Evolutionary conservation across 35 echinoderm and acorn worm species (phyloP).

Genomic region (Lytechinus pictus): DNA sequence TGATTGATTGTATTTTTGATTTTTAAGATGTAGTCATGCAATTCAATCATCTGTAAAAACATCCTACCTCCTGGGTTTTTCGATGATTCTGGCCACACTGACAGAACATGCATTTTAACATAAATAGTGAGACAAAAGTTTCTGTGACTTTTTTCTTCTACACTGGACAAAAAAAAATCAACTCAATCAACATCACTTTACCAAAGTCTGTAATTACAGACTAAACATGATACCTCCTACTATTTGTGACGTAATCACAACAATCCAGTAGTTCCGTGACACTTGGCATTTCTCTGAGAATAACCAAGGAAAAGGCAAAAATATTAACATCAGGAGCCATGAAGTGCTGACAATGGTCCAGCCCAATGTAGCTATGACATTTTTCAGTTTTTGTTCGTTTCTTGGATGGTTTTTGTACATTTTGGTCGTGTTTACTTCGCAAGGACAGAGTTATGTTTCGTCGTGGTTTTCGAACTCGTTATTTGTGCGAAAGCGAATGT

Average conservation of each 20-base stretch:
- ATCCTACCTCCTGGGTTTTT: too few species aligned
- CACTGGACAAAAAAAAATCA: too few species aligned
- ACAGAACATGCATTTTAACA: too few species aligned
- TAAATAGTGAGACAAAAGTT: too few species aligned
- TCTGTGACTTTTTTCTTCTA: too few species aligned
- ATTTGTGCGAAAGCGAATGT: conserved; percentile 2
- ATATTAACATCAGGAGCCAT: neutral
- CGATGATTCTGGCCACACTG: too few species aligned
- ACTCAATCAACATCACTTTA: too few species aligned
- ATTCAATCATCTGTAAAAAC: too few species aligned
- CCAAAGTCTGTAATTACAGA: neutral
- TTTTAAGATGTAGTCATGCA: too few species aligned
- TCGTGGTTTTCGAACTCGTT: conserved; percentile 44
- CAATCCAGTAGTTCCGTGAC: neutral
- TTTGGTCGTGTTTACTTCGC: neutral
- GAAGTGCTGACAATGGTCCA: conserved; percentile 32
- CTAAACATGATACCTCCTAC: neutral
- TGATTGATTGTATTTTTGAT: too few species aligned
- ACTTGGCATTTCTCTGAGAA: neutral
- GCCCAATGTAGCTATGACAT: neutral
- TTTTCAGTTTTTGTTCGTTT: conserved; percentile 35
- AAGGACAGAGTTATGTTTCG: conserved; percentile 44
- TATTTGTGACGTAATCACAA: neutral
- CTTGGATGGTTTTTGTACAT: conserved; percentile 38
- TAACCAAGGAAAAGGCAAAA: neutral